These are phyloP conservation scores for Lordiphosa stackelbergi DNA, from an alignment of 1,140 invertebrate genomes.

Conservation along the genomic window DNA sequence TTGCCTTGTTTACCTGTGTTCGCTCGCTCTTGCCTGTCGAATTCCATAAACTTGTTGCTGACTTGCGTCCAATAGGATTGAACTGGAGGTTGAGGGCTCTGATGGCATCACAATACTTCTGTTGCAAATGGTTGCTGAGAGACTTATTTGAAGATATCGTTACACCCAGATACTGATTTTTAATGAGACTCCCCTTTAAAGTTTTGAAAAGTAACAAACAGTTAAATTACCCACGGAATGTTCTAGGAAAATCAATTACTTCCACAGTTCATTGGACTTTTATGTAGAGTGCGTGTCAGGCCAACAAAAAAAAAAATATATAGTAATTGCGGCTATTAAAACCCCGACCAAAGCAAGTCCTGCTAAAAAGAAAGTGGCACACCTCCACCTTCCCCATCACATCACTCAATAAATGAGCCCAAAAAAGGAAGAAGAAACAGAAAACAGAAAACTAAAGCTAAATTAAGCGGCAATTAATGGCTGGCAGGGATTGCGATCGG, in stretches of 20 bases:
- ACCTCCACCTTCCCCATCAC: not conserved
- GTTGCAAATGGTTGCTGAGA: too few relatives aligned
- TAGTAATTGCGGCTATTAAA: slow-evolving; percentile 61
- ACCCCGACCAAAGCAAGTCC: slow-evolving; percentile 7
- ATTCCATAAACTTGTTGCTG: too few relatives aligned
- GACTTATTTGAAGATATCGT: too few relatives aligned
- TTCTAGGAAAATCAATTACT: slow-evolving; percentile 55
- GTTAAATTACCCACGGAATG: too few relatives aligned
- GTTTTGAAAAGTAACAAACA: too few relatives aligned
- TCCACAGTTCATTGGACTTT: slow-evolving; percentile 51
- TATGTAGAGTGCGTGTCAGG: slow-evolving; percentile 53
- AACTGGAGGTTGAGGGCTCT: too few relatives aligned
- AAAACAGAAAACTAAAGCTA: slow-evolving; percentile 8
- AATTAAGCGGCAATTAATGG: slow-evolving; percentile 43
- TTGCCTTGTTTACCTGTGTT: too few relatives aligned
- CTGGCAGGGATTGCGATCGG: slow-evolving; percentile 11
- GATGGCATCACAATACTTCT: too few relatives aligned
- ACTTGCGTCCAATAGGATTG: too few relatives aligned
- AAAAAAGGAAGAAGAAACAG: not conserved
- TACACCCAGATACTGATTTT: too few relatives aligned
- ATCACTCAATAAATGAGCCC: slow-evolving; percentile 9
- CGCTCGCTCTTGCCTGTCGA: too few relatives aligned
- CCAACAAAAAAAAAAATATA: slow-evolving; percentile 20
- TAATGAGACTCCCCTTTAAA: too few relatives aligned
- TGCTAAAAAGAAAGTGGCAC: slow-evolving; percentile 5